Base-by-base conservation (phyloP, 2,888 invertebrate genomes). In the Rhabditoides inermis region DNA sequence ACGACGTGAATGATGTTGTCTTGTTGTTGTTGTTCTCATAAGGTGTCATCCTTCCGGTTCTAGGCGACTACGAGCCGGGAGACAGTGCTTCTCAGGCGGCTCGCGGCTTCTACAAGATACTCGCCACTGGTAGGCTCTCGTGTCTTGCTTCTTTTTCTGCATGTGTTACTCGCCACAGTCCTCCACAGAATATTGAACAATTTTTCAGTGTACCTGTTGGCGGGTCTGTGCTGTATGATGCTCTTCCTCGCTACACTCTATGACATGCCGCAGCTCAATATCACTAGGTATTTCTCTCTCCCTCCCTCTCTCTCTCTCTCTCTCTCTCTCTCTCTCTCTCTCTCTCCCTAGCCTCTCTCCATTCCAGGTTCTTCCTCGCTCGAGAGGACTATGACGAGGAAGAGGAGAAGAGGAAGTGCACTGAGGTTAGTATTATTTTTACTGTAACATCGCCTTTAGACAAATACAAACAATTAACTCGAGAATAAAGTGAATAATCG, bases 181-280 rank as follows among this genome's bases (percentile, higher is more conserved):
- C n/a, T n/a, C n/a, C n/a, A n/a, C n/a, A 10, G 10, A 10, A 32
- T 7, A 15, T 51, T 23, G 53, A 18, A 36, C 28, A 25, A 27
- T 51, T 39, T 49, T 53, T 49, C 81, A 87, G 87, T 83, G 59
- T 88, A 88, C 78, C 81, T 88, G n/a, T 80, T 88, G 71, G 72
- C 84, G 73, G 89, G 89, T 30, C 82, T 89, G 58, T 85, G 87
- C 20, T 85, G 86, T 79, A 84, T 88, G 82, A 87, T 89, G 87
- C 81, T 88, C 67, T 84, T 86, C 15, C 79, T 89, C 73, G 86
- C 87, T 2, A 85, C 88, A 26, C 86, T 88, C 80, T 88, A 88
- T 79, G 88, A 88, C 77, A 87, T 90, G 65, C 89, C 89, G 3
- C 87, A 89, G 79, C 81, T 89, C 68, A 88, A 89, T 78, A 79